Evolutionary conservation across 1,140 invertebrate species (phyloP).

Genomic region (Drosophila santomea): DNA sequence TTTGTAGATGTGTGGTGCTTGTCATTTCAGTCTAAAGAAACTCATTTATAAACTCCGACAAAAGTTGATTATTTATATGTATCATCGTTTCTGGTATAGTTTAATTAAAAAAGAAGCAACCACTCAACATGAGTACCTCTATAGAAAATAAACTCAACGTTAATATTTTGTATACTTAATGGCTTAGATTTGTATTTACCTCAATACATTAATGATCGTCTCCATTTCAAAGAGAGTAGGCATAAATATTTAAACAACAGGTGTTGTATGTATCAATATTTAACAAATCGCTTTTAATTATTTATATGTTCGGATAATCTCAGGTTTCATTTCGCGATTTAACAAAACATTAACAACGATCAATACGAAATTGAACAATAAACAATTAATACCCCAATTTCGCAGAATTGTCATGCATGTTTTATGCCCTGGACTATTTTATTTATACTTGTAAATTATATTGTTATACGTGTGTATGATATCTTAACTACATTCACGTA

Average conservation of each 20-base stretch:
- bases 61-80: not conserved
- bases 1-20: not conserved
- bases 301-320: not conserved
- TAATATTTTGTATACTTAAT: too few species aligned
- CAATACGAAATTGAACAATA: not conserved
- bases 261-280: not conserved
- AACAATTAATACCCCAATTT: not conserved
- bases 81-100: not conserved
- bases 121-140: not conserved
- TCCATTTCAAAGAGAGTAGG: not conserved
- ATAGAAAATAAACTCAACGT: too few species aligned
- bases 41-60: too few species aligned
- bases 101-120: not conserved
- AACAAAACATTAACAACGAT: not conserved
- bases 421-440: constrained; percentile 15
- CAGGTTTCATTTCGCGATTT: not conserved
- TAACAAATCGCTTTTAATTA: not conserved
- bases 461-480: constrained; percentile 21
- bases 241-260: not conserved
- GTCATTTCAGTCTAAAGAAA: not conserved
- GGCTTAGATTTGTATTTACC: too few species aligned
- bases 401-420: not conserved
- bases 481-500: constrained; percentile 30
- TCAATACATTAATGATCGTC: too few species aligned
- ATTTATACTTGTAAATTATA: constrained; percentile 18